A percentile compares a stretch with the other conserved stretches of the same genome.
Conservation (phyloP, 1,140 invertebrate species). For the Mycetomoellerius zeteki region DNA sequence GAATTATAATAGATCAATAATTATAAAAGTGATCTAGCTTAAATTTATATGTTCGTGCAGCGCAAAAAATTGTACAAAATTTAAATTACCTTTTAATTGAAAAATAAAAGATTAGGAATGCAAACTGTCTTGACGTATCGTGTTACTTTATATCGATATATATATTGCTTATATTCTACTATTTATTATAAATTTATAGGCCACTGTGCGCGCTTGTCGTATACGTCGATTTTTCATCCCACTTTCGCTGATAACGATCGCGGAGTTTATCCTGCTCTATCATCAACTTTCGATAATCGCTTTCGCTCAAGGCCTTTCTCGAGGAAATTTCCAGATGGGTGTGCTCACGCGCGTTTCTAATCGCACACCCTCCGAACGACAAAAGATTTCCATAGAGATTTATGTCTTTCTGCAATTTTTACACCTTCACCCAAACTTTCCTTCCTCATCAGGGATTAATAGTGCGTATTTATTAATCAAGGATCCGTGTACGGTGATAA, state of each 20-base stretch:
- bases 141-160: conserved; percentile 6
- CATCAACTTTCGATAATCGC: conserved; percentile 72
- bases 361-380: conserved; percentile 21
- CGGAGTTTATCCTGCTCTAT: conserved; percentile 41
- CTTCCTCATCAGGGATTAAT: conserved; percentile 27
- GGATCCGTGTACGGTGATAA: neutral
- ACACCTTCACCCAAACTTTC: neutral
- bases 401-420: conserved; percentile 32
- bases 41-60: neutral
- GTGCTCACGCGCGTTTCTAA: conserved; percentile 61
- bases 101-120: neutral
- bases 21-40: neutral
- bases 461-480: neutral
- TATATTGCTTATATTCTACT: neutral
- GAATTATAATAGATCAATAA: conserved; percentile 9
- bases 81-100: neutral
- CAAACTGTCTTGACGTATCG: neutral
- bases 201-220: conserved; percentile 11
- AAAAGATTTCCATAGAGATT: conserved; percentile 41
- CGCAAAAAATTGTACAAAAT: neutral
- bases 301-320: conserved; percentile 52
- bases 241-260: conserved; percentile 44
- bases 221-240: conserved; percentile 46
- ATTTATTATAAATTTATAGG: conserved; percentile 56
- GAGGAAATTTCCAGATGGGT: conserved; percentile 68